phyloP scores from a whole-genome alignment of 2,113 vertebrate species.

The Echinops telfairi region DNA sequence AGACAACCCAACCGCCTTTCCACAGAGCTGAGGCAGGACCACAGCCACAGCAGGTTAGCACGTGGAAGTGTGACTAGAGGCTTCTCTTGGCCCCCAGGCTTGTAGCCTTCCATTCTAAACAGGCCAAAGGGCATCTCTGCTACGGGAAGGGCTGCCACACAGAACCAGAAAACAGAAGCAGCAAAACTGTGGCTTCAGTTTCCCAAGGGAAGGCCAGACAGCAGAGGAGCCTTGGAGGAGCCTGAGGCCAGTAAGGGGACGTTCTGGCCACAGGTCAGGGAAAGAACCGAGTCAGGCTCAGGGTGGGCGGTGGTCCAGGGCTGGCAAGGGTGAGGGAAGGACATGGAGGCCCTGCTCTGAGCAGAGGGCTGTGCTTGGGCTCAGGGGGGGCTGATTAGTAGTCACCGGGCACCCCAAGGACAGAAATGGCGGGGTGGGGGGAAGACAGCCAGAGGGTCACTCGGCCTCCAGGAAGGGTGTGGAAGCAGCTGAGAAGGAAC shows the following conservation, averaged over 20 bases:
- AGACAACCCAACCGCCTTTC: neutral
- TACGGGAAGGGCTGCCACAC: neutral
- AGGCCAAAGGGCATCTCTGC: neutral
- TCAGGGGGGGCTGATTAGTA: neutral
- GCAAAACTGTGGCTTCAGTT: neutral
- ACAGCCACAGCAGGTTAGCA: neutral
- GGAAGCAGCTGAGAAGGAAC: neutral
- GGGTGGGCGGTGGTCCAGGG: accelerated
- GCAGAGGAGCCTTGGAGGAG: too few species aligned
- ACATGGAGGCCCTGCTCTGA: neutral
- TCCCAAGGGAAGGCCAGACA: neutral
- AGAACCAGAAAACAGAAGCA: neutral
- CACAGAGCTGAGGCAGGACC: neutral
- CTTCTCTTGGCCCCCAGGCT: neutral
- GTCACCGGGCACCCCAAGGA: neutral
- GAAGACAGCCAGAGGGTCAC: neutral
- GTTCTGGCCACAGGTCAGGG: neutral
- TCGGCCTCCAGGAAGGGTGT: neutral
- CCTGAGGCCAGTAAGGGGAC: neutral
- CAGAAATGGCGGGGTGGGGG: accelerated
- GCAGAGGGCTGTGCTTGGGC: neutral
- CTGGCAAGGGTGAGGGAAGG: neutral
- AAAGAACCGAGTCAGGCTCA: neutral
- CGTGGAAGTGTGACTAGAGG: neutral
- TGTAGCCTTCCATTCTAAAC: neutral